Percentiles rank a stretch among this genome's conserved stretches.
Evolutionary conservation across 2,797 vertebrate genomes (phyloP).

Genomic region (Salmo trutta): DNA sequence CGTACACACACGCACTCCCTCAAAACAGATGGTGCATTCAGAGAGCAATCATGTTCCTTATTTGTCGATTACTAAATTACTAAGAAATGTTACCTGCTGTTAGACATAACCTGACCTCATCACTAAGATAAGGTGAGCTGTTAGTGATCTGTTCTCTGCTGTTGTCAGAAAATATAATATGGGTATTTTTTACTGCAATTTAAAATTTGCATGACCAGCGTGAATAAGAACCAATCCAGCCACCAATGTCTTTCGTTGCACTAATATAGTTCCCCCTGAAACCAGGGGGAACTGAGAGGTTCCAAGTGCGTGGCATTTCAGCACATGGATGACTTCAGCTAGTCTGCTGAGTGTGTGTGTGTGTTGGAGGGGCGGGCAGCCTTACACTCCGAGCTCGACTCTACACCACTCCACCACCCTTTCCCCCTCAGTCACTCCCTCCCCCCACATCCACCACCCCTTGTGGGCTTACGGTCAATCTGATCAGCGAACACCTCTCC

Average conservation of each 20-base stretch:
- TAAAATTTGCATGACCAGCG: not conserved
- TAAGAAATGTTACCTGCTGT: not conserved
- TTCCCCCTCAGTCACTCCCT: not conserved
- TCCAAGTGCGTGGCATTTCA: not conserved
- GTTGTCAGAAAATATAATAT: not conserved
- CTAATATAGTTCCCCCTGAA: not conserved
- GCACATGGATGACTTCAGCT: not conserved
- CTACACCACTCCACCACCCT: not conserved
- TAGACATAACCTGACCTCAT: not conserved
- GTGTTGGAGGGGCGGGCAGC: no score
- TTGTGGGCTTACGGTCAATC: conserved; percentile 94
- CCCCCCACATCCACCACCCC: conserved; percentile 53
- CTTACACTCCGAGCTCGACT: not conserved
- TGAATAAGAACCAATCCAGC: not conserved
- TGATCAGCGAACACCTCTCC: conserved; percentile 99
- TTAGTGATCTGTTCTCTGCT: not conserved
- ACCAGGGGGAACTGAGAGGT: not conserved
- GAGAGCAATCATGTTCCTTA: not conserved
- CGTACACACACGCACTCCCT: not conserved
- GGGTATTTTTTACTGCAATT: not conserved
- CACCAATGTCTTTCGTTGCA: not conserved
- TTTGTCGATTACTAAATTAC: not conserved
- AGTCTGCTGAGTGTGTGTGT: no score
- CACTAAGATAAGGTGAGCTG: not conserved
- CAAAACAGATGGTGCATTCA: conserved; percentile 16